Base-by-base conservation (phyloP, 2,113 vertebrate species). In the Sinocyclocheilus anshuiensis region DNA sequence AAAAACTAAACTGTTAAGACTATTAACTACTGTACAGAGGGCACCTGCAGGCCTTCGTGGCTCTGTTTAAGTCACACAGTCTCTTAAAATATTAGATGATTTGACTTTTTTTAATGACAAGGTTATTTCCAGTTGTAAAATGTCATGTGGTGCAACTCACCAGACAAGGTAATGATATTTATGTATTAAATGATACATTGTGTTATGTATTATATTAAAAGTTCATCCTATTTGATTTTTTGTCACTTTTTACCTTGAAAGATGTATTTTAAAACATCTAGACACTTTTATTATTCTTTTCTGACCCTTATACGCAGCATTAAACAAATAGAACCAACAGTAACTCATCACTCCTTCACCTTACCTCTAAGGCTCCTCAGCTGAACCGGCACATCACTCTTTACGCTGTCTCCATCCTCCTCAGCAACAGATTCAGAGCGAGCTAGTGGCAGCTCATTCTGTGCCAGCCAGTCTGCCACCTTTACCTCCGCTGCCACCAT, bases 401-500 rank as follows among this genome's bases (percentile, higher is more conserved):
- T 99, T 88, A 97, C 97, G 87, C 97, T 99, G 92, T 99, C 97
- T 74, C 96, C 96, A 84, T 98, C 97, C 13, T 98, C 97, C 87
- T 98, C 98, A 0, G 95, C 93, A 1, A 87, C 91, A 3, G 96
- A 93, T 78, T 98, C 97, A 92, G 97, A 97, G 2, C 96, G 92
- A 92, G 97, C 95, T 84, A 97, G 89, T 0, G 98, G 97, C 87
- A 98, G 96, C 92, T 97, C 97, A 92, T 99, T 99, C 91, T 99
- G 45, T 48, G 45, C 45, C 10, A 48, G 45, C 45, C 45, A 48
- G 97, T 99, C 98, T 1, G 98, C 97, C 5, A 99, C 98, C 94
- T 99, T 99, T 83, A 96, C 98, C 92, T 99, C 97, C 0, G 97
- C 96, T 0, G 98, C 97, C 81, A 98, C 96, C 96, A 99, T 98